Percentiles rank a stretch among this genome's conserved stretches.
Evolutionary conservation across 1,140 invertebrate genomes (phyloP).

Genomic region (Teleogryllus occipitalis): DNA sequence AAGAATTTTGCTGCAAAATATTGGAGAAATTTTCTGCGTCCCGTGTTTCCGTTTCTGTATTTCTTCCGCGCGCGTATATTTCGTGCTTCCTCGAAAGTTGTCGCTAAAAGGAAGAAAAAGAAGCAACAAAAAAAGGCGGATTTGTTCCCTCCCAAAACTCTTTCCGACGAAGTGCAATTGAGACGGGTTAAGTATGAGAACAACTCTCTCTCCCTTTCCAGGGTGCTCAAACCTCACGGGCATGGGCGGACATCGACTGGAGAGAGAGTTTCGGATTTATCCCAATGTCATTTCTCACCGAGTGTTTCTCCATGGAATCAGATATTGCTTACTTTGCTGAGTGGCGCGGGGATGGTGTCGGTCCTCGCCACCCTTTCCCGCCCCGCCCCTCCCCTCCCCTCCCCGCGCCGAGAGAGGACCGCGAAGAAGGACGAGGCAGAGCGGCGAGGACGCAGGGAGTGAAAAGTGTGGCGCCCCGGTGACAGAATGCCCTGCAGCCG

Average conservation of each 20-base stretch:
- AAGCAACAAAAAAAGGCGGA: background rate
- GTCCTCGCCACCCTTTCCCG: too few species aligned
- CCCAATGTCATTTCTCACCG: background rate
- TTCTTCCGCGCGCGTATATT: background rate
- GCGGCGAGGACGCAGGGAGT: too few species aligned
- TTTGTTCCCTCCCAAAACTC: background rate
- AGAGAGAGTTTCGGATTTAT: background rate
- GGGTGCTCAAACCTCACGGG: background rate
- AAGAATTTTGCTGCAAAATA: background rate
- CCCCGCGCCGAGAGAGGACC: too few species aligned
- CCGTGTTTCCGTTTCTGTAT: background rate
- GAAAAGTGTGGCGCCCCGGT: too few species aligned
- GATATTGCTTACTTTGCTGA: slow-evolving; percentile 4
- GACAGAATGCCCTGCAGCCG: too few species aligned
- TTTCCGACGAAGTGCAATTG: background rate
- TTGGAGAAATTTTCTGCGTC: background rate
- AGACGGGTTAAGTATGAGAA: background rate
- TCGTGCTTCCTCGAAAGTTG: background rate
- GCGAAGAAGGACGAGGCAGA: too few species aligned
- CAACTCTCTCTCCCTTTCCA: background rate
- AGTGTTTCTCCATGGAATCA: background rate
- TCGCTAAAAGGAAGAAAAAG: background rate
- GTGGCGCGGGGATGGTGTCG: background rate
- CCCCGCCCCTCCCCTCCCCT: too few species aligned
- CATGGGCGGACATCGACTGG: background rate